Conservation (phyloP, 2,888 invertebrate species). For the Fragum sueziense region DNA sequence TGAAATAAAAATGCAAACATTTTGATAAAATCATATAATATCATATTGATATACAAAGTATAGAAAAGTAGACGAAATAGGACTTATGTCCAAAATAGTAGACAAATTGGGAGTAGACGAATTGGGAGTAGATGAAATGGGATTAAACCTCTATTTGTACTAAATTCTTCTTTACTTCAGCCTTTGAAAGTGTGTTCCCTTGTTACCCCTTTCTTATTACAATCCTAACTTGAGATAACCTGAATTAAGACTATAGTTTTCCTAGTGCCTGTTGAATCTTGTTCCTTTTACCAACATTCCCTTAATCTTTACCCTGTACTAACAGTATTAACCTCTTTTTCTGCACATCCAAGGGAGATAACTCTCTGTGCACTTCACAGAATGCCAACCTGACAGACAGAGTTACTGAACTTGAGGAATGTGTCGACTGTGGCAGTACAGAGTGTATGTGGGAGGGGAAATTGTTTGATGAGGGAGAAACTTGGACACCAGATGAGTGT, state of each 20-base stretch:
- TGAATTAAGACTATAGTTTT: neutral
- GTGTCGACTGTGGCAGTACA: constrained; percentile 57
- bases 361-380: constrained; percentile 59
- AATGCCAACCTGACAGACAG: constrained; percentile 68
- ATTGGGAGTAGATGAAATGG: no score
- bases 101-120: no score
- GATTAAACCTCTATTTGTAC: no score
- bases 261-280: neutral
- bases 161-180: no score
- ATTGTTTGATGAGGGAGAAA: constrained; percentile 70
- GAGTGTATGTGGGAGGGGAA: constrained; percentile 71
- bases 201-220: neutral
- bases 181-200: no score
- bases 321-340: constrained; percentile 1
- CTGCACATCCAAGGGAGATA: constrained; percentile 28
- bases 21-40: no score
- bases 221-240: neutral
- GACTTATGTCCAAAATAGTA: no score
- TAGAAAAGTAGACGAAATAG: no score
- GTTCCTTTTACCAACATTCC: neutral
- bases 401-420: constrained; percentile 69
- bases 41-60: no score
- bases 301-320: neutral
- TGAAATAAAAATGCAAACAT: no score
- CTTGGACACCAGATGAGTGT: constrained; percentile 73